Evolutionary conservation across 1,140 invertebrate species (phyloP).

Genomic region (Oedothorax gibbosus): DNA sequence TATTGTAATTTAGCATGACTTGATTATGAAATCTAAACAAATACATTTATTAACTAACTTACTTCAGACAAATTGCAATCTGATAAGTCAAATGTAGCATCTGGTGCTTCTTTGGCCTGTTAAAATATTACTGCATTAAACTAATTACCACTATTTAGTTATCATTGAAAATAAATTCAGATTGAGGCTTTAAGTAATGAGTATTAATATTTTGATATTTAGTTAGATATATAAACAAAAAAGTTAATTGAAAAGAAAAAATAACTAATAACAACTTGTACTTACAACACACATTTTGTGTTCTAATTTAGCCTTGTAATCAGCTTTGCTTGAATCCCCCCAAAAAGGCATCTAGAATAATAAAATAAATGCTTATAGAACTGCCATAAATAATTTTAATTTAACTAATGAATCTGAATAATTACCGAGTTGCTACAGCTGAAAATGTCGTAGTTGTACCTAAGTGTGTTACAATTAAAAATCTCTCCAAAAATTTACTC

Average conservation of each 20-base stretch:
- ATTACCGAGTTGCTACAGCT: too few species aligned
- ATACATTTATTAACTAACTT: background rate
- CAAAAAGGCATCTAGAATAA: slow-evolving; percentile 32
- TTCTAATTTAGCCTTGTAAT: slow-evolving; percentile 43
- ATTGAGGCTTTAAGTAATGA: too few species aligned
- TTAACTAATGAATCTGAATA: too few species aligned
- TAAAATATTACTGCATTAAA: background rate
- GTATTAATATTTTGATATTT: too few species aligned
- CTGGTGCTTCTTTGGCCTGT: slow-evolving; percentile 56
- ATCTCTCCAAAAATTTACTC: too few species aligned
- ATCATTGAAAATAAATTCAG: too few species aligned
- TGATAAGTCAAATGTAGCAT: slow-evolving; percentile 47
- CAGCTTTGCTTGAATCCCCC: background rate
- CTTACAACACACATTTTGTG: slow-evolving; percentile 54
- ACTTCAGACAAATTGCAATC: slow-evolving; percentile 50
- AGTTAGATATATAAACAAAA: too few species aligned
- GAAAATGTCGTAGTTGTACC: too few species aligned
- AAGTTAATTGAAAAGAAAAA: too few species aligned
- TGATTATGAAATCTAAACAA: background rate
- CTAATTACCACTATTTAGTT: background rate
- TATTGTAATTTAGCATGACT: background rate
- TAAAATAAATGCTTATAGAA: background rate
- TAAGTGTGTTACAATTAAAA: too few species aligned
- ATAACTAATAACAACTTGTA: background rate
- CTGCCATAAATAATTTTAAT: too few species aligned